Evolutionary conservation across 1,140 invertebrate genomes (phyloP), one percentile per base, ranked within the genome.

Genomic region (Eumeta japonica): DNA sequence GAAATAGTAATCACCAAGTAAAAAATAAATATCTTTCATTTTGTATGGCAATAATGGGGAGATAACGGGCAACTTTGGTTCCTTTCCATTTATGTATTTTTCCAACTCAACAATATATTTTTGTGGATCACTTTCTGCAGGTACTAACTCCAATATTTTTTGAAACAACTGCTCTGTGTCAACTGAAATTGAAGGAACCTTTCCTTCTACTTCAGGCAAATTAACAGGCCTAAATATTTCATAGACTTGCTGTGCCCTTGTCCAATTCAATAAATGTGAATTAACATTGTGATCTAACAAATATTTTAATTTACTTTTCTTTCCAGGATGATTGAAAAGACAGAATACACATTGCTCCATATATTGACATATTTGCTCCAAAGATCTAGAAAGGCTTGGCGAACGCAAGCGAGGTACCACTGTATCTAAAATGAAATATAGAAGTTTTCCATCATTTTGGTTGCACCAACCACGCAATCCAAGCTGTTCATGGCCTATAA

Each of bases 1-100:
- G 56, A 96, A 94, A 68, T 95, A 87, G 76, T 89, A 92, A 76
- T 97, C 94, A 3, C 84, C 94, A 18, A 97, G 65, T 2, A 96
- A 75, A 62, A 94, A 97, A 63, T 90, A 97, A 29, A 94, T 83
- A 27, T 88, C 84, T 11, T 79, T 71, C 44, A 87, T 79, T 50
- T 81, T 71, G 48, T 76, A 76, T 1, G 80, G 80, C 11, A 79
- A 52, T 9, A 65, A 45, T 20, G 58, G 52, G 17, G 70, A 67
- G 10, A 80, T 62, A 3, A 54, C 51, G 1, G 84, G 81, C 32
- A 84, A 55, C 38, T 73, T 70, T 2, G 81, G 66, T 15, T 53
- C 71, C 13, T 78, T 67, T 0, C 84, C 84, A 35, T 83, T 75
- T n/a, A 90, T 81, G 50, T 81, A 89, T 20, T 80, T 78, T 35